Conservation (phyloP, 2,113 vertebrate species). For the Tetrao urogallus region DNA sequence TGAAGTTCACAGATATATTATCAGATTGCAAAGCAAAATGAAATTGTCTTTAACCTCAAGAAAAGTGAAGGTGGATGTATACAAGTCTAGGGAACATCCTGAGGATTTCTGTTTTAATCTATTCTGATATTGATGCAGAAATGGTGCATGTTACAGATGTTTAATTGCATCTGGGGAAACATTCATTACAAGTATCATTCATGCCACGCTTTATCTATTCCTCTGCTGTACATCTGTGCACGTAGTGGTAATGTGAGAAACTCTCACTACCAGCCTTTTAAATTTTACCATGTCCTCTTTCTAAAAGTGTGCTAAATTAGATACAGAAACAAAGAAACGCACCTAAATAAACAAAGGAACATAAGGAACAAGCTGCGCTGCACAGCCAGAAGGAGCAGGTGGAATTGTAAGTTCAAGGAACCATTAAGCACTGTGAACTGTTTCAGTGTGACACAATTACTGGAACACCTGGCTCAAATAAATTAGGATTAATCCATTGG, state of each 20-base stretch:
- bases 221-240: constrained; percentile 73
- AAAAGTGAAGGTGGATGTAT: neutral
- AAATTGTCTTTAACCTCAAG: neutral
- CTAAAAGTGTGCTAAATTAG: constrained; percentile 78
- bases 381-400: constrained; percentile 74
- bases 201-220: constrained; percentile 70
- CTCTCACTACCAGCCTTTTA: constrained; percentile 76
- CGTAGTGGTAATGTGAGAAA: constrained; percentile 80
- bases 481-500: constrained; percentile 64
- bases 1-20: neutral
- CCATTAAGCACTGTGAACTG: constrained; percentile 69
- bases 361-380: constrained; percentile 59
- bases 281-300: constrained; percentile 71
- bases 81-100: neutral
- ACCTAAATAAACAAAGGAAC: constrained; percentile 81
- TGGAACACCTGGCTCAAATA: constrained; percentile 79
- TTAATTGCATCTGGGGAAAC: constrained; percentile 68
- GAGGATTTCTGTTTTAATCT: neutral
- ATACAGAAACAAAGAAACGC: constrained; percentile 82
- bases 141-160: constrained; percentile 52
- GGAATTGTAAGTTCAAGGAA: constrained; percentile 72
- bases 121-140: neutral
- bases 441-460: constrained; percentile 73
- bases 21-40: neutral
- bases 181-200: constrained; percentile 64